These are phyloP conservation scores for Hemichromis elongatus DNA, from an alignment of 2,113 vertebrate species.

Conservation along the genomic window DNA sequence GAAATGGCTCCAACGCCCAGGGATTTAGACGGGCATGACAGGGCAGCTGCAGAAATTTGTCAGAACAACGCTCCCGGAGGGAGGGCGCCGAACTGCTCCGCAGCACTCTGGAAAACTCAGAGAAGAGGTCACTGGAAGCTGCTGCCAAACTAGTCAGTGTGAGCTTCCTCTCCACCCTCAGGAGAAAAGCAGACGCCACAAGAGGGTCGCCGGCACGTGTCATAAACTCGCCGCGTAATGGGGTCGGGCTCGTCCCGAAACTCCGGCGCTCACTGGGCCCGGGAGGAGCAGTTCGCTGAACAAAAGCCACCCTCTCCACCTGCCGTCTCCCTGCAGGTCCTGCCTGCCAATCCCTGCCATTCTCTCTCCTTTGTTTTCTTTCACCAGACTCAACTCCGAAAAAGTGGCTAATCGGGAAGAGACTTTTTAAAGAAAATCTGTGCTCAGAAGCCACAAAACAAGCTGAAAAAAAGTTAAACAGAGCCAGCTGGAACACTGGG, in stretches of 20 bases:
- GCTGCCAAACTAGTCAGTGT: conserved; percentile 1
- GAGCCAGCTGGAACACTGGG: background rate
- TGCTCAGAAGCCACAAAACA: background rate
- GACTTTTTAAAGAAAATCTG: background rate
- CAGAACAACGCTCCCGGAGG: conserved; percentile 1
- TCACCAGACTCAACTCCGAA: background rate
- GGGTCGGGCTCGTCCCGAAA: background rate
- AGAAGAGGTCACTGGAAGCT: conserved; percentile 20
- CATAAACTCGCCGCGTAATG: background rate
- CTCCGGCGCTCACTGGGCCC: background rate
- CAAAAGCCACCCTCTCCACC: conserved; percentile 8
- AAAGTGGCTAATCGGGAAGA: background rate
- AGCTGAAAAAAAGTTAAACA: background rate
- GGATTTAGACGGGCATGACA: background rate
- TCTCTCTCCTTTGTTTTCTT: background rate
- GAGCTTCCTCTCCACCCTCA: background rate
- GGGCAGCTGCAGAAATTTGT: conserved; percentile 29
- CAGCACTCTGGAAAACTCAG: background rate
- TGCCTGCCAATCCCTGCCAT: background rate
- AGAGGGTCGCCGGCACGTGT: background rate
- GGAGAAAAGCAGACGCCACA: background rate
- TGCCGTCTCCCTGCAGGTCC: background rate
- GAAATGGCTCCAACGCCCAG: background rate
- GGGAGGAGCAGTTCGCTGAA: conserved; percentile 27
- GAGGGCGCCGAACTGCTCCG: background rate